Conservation (phyloP, 2,113 vertebrate genomes). For the Brachirus orientalis region DNA sequence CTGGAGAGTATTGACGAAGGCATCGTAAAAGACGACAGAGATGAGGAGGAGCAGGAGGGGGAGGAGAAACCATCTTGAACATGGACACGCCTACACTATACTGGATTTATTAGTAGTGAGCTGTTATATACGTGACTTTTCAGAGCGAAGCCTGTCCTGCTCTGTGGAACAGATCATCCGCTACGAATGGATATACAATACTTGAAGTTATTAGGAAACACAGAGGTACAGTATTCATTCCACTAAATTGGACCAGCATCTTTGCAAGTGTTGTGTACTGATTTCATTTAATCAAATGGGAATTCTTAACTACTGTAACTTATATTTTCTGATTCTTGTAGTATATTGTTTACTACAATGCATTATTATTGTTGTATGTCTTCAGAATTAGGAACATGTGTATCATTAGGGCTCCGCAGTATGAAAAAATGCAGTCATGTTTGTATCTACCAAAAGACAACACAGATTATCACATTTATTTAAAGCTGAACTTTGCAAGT, state of each 20-base stretch:
- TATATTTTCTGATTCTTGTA: constrained; percentile 22
- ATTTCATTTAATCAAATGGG: constrained; percentile 49
- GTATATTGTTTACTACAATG: constrained; percentile 18
- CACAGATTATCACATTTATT: too few species aligned
- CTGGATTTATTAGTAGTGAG: not conserved
- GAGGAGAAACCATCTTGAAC: constrained; percentile 59
- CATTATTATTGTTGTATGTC: constrained; percentile 21
- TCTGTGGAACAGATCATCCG: constrained; percentile 7
- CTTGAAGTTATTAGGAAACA: constrained; percentile 50
- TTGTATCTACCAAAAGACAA: not conserved
- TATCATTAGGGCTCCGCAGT: not conserved
- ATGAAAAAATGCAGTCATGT: not conserved
- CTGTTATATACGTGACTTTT: not conserved
- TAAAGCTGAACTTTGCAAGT: too few species aligned
- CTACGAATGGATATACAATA: constrained; percentile 10
- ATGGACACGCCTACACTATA: not conserved
- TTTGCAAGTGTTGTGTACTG: constrained; percentile 17
- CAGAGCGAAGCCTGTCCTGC: not conserved
- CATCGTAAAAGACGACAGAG: constrained; percentile 81
- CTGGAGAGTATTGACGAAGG: constrained; percentile 97
- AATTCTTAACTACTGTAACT: constrained; percentile 70
- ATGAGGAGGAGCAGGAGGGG: constrained; percentile 57
- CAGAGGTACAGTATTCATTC: constrained; percentile 43
- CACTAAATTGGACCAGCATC: constrained; percentile 40
- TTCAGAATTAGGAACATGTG: constrained; percentile 10